Conservation (phyloP, 2,797 vertebrate species). For the Ceryle rudis region DNA sequence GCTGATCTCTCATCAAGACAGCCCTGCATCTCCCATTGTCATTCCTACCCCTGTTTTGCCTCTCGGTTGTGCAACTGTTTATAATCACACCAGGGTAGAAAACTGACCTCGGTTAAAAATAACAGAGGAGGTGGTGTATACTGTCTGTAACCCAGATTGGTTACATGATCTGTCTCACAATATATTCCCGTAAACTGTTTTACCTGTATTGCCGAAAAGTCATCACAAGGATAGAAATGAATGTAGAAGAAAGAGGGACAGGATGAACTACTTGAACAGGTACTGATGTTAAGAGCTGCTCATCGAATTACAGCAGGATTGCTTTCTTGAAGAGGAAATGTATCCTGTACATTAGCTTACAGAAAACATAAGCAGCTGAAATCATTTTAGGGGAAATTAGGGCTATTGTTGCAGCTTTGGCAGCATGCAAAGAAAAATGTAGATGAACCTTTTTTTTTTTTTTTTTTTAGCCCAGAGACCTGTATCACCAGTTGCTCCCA, state of each 20-base stretch:
- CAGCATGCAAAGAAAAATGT: not conserved
- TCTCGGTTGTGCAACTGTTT: not conserved
- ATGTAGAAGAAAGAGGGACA: not conserved
- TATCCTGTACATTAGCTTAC: slow-evolving; percentile 22
- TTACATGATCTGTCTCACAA: not conserved
- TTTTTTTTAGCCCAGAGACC: not conserved
- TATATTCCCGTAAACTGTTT: not conserved
- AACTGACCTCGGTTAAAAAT: slow-evolving; percentile 6
- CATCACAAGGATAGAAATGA: not conserved
- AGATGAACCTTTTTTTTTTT: not conserved
- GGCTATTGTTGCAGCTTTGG: not conserved
- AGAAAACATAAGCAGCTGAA: slow-evolving; percentile 47
- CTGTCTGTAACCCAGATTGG: not conserved
- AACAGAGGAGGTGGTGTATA: not conserved
- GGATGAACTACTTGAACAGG: not conserved
- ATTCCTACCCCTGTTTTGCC: not conserved
- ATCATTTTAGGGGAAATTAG: not conserved
- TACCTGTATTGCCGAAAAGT: not conserved
- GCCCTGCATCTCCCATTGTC: not conserved
- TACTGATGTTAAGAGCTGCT: not conserved
- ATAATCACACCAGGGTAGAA: not conserved
- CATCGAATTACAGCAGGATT: not conserved
- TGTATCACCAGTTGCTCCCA: not conserved
- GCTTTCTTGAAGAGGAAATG: slow-evolving; percentile 43
- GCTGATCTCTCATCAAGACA: not conserved